Base-by-base conservation (phyloP, 1,140 invertebrate genomes). In the Platorchestia sp. region DNA sequence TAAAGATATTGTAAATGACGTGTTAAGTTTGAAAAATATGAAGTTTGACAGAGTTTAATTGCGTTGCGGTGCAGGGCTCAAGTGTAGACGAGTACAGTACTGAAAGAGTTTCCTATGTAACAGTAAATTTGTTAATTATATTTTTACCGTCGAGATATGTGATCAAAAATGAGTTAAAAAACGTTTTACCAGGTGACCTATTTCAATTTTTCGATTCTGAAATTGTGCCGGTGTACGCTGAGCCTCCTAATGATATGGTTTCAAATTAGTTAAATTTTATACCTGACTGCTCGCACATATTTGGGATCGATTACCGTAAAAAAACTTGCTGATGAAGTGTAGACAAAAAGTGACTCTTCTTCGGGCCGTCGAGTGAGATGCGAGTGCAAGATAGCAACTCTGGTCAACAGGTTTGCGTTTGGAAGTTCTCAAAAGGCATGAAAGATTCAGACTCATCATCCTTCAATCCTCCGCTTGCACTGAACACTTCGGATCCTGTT, bases 351-450 rank as follows among this genome's bases (percentile, higher is more conserved):
- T 0, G 27, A 89, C 10, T 42, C 42, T 44, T 89, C 0, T 41
- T 89, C 36, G 36, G 16, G 36, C 10, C n/a, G 41, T 89, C 22
- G 36, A 45, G 91, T 93, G 91, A 42, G 45, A 93, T 93, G 91
- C 14, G 91, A 45, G 91, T 93, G 45, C 91, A 93, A 14, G 91
- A 93, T 40, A 41, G 91, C 45, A 93, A 40, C 43, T 40, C 91
- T 44, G 91, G 91, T n/a, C 44, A 44, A n/a, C 45, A 45, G 22
- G 40, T 93, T 93, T 47, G 43, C 19, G 91, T 93, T 42, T 93
- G 91, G 91, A 45, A 93, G 44, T 3, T 45, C 47, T 44, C 91
- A 42, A 93, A 45, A 93, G 45, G 91, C 43, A 93, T 93, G 91
- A 44, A 44, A 7, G 91, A 93, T 40, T 36, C 91, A 40, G 40